Base-by-base conservation (phyloP, 2,888 invertebrate species). In the Lasius fuliginosus region DNA sequence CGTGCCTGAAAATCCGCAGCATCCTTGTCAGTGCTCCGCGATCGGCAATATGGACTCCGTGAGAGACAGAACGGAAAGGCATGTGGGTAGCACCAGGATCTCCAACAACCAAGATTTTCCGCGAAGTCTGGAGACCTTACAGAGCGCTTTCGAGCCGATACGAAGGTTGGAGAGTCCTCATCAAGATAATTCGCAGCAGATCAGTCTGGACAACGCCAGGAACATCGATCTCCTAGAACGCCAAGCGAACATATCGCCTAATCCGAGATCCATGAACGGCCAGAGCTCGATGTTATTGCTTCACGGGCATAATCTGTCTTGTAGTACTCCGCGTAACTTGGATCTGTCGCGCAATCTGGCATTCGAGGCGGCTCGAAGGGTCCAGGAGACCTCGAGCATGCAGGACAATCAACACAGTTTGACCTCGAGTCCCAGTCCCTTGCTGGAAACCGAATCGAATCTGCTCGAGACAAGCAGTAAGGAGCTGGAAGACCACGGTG, bases 1-100 rank as follows among this genome's bases (percentile, higher is more conserved):
- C 79, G 86, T 86, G 33, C 77, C 89, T 68, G 91, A 92, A 82
- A 87, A 85, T 67, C 84, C 89, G 62, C 91, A 91, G 85, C 92
- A 91, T 75, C 83, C 92, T 58, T 92, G 92, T 62, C 92, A 92
- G 64, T 92, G 92, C 83, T 91, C 92, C 15, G 87, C 90, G 8
- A 91, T 92, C 85, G 87, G 86, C 71, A 89, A 85, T 76, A 90
- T 91, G 75, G 92, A 92, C 40, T 87, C 90, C 27, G 90, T 90
- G 42, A 86, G 92, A 23, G 91, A 91, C 36, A 89, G 91, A 73
- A 82, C 71, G 33, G 92, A 92, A 75, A 86, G 92, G 60, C 82
- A 83, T 67, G 71, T 91, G 74, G 90, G 92, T 36, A 91, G 86
- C 82, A 87, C 83, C 71, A 89, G 90, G 71, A 88, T 90, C 81